These are phyloP conservation scores for Bombus superbus DNA, from an alignment of 1,140 invertebrate genomes.

Conservation along the genomic window DNA sequence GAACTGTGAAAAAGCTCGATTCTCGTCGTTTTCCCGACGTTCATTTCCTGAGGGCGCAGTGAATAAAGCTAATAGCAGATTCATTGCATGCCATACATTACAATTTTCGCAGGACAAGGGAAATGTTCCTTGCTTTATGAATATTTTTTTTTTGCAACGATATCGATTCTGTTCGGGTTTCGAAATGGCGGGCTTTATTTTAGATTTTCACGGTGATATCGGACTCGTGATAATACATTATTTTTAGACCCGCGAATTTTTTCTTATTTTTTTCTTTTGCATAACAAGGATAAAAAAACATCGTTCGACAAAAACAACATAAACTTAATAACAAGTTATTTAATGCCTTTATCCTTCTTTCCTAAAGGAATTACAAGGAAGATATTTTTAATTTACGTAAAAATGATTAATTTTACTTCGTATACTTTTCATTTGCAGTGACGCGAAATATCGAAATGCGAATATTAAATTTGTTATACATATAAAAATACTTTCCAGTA, in stretches of 20 bases:
- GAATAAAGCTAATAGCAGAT: slow-evolving; percentile 35
- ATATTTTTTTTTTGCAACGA: neutral
- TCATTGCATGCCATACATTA: slow-evolving; percentile 18
- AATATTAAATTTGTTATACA: neutral
- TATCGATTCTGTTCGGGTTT: neutral
- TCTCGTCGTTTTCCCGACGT: neutral
- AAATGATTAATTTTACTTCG: neutral
- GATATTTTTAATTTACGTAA: neutral
- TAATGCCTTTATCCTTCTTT: neutral
- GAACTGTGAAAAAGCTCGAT: neutral
- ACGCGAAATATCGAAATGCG: neutral
- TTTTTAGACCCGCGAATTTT: neutral
- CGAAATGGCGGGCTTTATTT: neutral
- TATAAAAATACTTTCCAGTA: neutral
- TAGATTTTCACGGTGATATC: neutral
- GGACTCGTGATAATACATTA: neutral
- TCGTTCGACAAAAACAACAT: too few species aligned
- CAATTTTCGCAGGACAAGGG: slow-evolving; percentile 1
- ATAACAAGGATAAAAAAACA: neutral
- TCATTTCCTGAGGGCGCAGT: slow-evolving; percentile 9
- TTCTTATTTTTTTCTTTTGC: neutral
- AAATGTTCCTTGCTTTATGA: neutral
- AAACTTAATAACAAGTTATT: neutral
- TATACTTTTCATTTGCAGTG: neutral
- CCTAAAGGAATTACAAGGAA: neutral